Evolutionary conservation across 2,113 vertebrate genomes (phyloP), one percentile per base, ranked within the genome.

Genomic region (Polyodon spathula): DNA sequence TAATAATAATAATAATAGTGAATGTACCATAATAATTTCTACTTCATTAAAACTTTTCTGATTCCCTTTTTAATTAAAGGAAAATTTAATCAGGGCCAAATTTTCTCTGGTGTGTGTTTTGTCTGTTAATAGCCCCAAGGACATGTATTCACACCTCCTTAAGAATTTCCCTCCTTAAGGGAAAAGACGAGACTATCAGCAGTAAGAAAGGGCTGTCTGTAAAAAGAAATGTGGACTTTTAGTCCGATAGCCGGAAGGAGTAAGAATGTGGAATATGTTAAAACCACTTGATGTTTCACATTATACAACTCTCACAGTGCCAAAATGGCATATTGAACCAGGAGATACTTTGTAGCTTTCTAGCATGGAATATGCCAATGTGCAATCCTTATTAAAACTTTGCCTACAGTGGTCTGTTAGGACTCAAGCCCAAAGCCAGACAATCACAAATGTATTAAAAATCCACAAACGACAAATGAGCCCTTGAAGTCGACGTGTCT

Each of bases 91-190:
- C 48, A 14, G 27, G 6, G 53, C 53, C 4, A 55, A 55, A 38
- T 10, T 38, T n/a, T 17, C 39, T 12, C 6, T 2, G 37, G 11
- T 17, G n/a, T 14, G 37, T 80, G 71, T 79, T 79, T 76, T 63
- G 75, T 76, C 75, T 81, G 74, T 71, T 73, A 66, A 40, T 41
- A 40, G 54, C 52, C 62, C 62, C 81, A 85, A 84, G 78, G 80
- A 68, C 75, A 67, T 41, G 1, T 55, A 8, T 42, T 60, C 50
- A 62, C 61, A 65, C 68, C 66, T 51, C 40, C 16, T 10, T 37
- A 6, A 15, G 71, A 62, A 8, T 6, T 27, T 39, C 40, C 53
- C 40, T 7, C 17, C 17, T 48, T 60, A 59, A 40, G 46, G 54
- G 62, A 14, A 48, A 57, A n/a, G 16, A 37, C 50, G 17, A 17